Base-by-base conservation (phyloP, 2,113 vertebrate species). In the Symphodus melops region DNA sequence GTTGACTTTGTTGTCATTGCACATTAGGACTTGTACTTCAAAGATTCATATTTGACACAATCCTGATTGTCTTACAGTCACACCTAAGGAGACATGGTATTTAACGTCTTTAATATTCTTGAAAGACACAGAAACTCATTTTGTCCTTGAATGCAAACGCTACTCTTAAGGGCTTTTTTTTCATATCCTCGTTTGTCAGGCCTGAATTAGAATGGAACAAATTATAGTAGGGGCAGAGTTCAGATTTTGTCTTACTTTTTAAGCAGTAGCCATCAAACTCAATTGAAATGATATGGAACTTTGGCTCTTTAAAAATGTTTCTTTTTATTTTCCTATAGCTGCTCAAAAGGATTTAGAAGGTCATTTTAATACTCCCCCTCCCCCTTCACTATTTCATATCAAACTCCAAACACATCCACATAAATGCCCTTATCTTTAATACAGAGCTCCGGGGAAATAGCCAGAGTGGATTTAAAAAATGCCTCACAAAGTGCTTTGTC, bases 401-500 rank as follows among this genome's bases (percentile, higher is more conserved):
- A 86, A 80, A 75, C 53, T 62, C 68, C 39, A 85, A 86, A 85
- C 81, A 75, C 72, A 87, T 72, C 48, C 65, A 83, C 77, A 77
- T 60, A 79, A 79, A 86, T 73, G 75, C 33, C 73, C 59, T 88
- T 88, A 86, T 88, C 86, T 86, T 93, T 93, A 94, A 94, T 91
- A 93, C 94, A 91, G 90, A 95, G 89, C 93, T 94, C 86, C 77
- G 89, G 88, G 87, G 78, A 88, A 52, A 89, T 78, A 91, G 55
- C n/a, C 6, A 53, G 68, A 76, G 64, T 75, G 75, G 55, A 82
- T 79, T 70, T 65, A 1, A 75, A 80, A 79, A 72, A 60, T 25
- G 65, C 33, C 44, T 71, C 33, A 69, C 59, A 78, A 68, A 62
- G 64, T 9, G 36, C 64, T 83, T 83, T 37, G 56, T 75, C 64